Evolutionary conservation across 2,113 vertebrate species (phyloP), one percentile per base, ranked within the genome.

Genomic region (Parotia lawesii): DNA sequence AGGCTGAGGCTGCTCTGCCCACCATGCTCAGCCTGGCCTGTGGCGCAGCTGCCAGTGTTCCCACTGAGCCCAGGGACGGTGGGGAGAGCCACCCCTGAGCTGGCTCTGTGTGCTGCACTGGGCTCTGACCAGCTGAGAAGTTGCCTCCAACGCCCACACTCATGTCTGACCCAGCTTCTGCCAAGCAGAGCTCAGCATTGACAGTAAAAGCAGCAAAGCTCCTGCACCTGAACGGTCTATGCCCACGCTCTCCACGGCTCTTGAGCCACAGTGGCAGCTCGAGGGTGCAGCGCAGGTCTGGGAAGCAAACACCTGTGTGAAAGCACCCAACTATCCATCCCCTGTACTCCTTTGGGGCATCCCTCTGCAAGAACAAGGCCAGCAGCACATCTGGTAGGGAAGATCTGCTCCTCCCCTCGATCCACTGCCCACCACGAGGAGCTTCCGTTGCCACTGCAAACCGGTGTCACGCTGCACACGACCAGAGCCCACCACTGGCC

Each of bases 31-130:
- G 45, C 5, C 53, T 10, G 18, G 51, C 28, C 5, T 2, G 38
- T 10, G 65, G 29, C 0, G 0, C 44, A 70, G 82, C 47, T 1
- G 0, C 23, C 17, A 1, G 15, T 1, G 51, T 1, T 18, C 6
- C 10, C 24, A 16, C 38, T 3, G 42, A 10, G 12, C 45, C 50
- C 42, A 5, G 72, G 62, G 27, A 64, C 0, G 3, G 61, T 3
- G 1, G 5, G 73, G 31, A 65, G 24, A 47, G 42, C 7, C 2
- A 5, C 22, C 38, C 29, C 61, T 42, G 33, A 4, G 45, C 62
- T 22, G 66, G 51, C 64, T 31, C 16, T 2, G 1, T 1, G 40
- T 8, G 1, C 58, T 14, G 40, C 21, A 2, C 25, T 4, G 27
- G 28, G 42, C 69, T 75, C 27, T 18, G 72, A 53, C 22, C 27